Percentiles rank a stretch among this genome's conserved stretches.
phyloP scores from a whole-genome alignment of 2,888 invertebrate genomes.

The Branchellion lobata region DNA sequence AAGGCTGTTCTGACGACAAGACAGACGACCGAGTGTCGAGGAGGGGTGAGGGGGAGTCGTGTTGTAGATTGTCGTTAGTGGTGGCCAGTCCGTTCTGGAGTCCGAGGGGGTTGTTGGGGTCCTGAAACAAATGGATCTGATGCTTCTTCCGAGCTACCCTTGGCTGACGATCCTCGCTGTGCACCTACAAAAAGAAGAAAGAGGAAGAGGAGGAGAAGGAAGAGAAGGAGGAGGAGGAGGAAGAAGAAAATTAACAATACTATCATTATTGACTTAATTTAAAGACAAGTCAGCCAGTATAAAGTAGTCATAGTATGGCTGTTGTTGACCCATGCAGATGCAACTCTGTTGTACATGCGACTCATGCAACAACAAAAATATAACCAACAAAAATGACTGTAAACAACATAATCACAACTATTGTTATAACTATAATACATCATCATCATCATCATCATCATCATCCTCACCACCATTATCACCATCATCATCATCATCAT shows the following conservation, averaged over 20 bases:
- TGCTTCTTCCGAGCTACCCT: slow-evolving; percentile 22
- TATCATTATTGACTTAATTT: background rate
- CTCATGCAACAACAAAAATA: no score
- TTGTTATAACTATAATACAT: no score
- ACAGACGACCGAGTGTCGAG: background rate
- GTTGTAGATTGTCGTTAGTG: no score
- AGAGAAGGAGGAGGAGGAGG: background rate
- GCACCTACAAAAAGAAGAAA: slow-evolving; percentile 5
- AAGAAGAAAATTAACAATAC: background rate
- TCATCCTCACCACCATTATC: slow-evolving; percentile 15
- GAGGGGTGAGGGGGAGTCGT: background rate
- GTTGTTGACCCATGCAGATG: no score
- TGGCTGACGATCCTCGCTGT: slow-evolving; percentile 31
- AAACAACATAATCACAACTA: no score
- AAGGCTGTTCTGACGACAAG: slow-evolving; percentile 3
- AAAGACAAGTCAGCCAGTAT: background rate
- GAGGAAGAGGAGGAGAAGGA: background rate
- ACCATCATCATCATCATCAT: slow-evolving; percentile 13
- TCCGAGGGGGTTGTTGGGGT: no score
- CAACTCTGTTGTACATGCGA: no score
- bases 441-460: slow-evolving; percentile 4
- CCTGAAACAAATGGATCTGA: background rate
- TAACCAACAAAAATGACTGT: no score
- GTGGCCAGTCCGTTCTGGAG: no score
- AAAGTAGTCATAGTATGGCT: no score